These are phyloP conservation scores for Ambastaia sidthimunki DNA, from an alignment of 2,797 vertebrate genomes.

Conservation along the genomic window DNA sequence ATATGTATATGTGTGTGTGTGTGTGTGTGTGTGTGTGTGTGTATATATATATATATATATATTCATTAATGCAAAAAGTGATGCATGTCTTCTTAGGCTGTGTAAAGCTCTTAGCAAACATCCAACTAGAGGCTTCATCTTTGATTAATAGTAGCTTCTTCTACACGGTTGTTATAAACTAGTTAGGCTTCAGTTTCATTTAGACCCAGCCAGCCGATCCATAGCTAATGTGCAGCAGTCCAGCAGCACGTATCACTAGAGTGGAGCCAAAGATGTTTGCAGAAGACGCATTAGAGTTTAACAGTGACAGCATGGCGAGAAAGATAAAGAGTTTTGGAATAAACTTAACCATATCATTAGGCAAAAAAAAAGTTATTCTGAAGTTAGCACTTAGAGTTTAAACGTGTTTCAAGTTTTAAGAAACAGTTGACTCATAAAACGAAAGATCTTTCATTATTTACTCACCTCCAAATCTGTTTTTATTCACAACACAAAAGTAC, in stretches of 20 bases:
- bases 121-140: constrained; percentile 18
- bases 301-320: constrained; percentile 42
- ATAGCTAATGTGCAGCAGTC: constrained; percentile 57
- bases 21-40: too few species aligned
- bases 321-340: constrained; percentile 54
- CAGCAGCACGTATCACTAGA: constrained; percentile 49
- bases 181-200: constrained; percentile 53
- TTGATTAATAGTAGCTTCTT: constrained; percentile 50
- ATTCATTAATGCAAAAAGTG: constrained; percentile 10
- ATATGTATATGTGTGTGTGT: neutral
- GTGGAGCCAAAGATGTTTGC: constrained; percentile 14
- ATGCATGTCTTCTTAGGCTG: neutral
- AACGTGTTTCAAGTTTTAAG: neutral
- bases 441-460: neutral
- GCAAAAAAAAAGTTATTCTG: constrained; percentile 42
- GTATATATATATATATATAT: too few species aligned
- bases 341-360: constrained; percentile 57
- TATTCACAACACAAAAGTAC: neutral
- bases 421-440: neutral
- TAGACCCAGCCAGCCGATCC: constrained; percentile 50
- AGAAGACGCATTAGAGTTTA: constrained; percentile 19
- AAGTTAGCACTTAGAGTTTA: constrained; percentile 21
- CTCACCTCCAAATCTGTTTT: neutral
- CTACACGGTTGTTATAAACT: constrained; percentile 53
- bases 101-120: constrained; percentile 24